Percentiles rank a stretch among this genome's conserved stretches.
These are phyloP conservation scores for Cottus gobio DNA, from an alignment of 2,113 vertebrate species.

Conservation along the genomic window DNA sequence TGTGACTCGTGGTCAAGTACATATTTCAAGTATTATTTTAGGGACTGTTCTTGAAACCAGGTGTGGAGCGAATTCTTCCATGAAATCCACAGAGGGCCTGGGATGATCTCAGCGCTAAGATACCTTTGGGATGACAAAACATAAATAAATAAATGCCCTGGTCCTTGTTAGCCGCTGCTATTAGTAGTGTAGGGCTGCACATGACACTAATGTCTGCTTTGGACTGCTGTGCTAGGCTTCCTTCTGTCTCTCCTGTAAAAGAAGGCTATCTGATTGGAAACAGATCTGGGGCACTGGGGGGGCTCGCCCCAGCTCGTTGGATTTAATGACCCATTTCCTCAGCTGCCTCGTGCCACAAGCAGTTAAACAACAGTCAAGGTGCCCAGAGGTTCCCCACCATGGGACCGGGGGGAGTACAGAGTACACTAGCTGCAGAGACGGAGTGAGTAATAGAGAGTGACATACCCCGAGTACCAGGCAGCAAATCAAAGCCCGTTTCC, in stretches of 20 bases:
- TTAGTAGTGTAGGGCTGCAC: slow-evolving; percentile 47
- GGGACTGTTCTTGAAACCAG: slow-evolving; percentile 46
- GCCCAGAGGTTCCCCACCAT: slow-evolving; percentile 81
- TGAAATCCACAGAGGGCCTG: slow-evolving; percentile 32
- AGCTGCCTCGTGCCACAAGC: slow-evolving; percentile 83
- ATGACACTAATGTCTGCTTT: slow-evolving; percentile 68
- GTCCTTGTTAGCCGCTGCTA: slow-evolving; percentile 67
- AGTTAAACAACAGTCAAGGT: slow-evolving; percentile 87
- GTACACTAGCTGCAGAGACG: slow-evolving; percentile 60
- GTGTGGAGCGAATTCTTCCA: slow-evolving; percentile 43
- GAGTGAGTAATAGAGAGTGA: slow-evolving; percentile 73
- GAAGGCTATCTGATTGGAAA: slow-evolving; percentile 86
- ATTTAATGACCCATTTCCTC: slow-evolving; percentile 89
- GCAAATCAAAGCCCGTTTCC: slow-evolving; percentile 75
- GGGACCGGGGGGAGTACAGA: slow-evolving; percentile 57
- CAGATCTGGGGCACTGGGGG: slow-evolving; percentile 84
- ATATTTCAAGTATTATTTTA: slow-evolving; percentile 39
- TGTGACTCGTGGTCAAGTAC: slow-evolving; percentile 36
- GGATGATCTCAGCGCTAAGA: slow-evolving; percentile 32
- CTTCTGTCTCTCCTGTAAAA: slow-evolving; percentile 74
- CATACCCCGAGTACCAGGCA: slow-evolving; percentile 61
- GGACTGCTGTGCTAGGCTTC: slow-evolving; percentile 55
- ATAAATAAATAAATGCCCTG: slow-evolving; percentile 47
- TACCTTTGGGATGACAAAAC: slow-evolving; percentile 49
- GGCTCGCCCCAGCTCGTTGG: slow-evolving; percentile 81